Conservation (phyloP, 2,888 invertebrate species). For the Julus scandinavius region DNA sequence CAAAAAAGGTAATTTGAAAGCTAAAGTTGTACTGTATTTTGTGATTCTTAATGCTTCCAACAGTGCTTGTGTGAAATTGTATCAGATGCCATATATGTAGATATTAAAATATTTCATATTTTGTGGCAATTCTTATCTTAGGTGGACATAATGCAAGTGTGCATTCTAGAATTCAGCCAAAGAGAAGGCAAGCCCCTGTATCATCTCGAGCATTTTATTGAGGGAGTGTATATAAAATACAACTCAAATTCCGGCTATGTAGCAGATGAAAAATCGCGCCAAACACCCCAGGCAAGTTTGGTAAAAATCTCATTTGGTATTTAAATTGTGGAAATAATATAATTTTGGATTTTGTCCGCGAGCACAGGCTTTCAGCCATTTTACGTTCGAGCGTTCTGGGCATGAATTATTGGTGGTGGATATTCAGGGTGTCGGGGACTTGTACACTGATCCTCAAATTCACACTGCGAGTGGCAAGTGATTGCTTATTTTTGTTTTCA, state of each 20-base stretch:
- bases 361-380: slow-evolving; percentile 70
- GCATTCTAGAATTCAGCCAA: slow-evolving; percentile 69
- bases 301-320: not conserved
- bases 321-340: not conserved
- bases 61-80: no score
- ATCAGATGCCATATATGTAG: not conserved
- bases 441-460: slow-evolving; percentile 72
- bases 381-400: slow-evolving; percentile 72
- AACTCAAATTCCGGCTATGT: slow-evolving; percentile 73
- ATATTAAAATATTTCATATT: not conserved
- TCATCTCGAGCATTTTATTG: slow-evolving; percentile 72
- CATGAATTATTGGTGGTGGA: slow-evolving; percentile 72
- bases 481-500: not conserved
- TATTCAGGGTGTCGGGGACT: slow-evolving; percentile 72
- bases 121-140: slow-evolving; percentile 57
- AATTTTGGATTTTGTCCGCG: slow-evolving; percentile 26
- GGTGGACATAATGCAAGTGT: slow-evolving; percentile 72
- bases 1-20: slow-evolving; percentile 67
- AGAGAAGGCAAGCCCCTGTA: slow-evolving; percentile 66
- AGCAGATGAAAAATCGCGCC: slow-evolving; percentile 66
- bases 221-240: slow-evolving; percentile 72
- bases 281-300: slow-evolving; percentile 69
- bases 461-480: slow-evolving; percentile 68
- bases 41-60: not conserved
- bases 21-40: not conserved